Evolutionary conservation across 2,113 vertebrate species (phyloP).

Genomic region (Eclectus roratus): DNA sequence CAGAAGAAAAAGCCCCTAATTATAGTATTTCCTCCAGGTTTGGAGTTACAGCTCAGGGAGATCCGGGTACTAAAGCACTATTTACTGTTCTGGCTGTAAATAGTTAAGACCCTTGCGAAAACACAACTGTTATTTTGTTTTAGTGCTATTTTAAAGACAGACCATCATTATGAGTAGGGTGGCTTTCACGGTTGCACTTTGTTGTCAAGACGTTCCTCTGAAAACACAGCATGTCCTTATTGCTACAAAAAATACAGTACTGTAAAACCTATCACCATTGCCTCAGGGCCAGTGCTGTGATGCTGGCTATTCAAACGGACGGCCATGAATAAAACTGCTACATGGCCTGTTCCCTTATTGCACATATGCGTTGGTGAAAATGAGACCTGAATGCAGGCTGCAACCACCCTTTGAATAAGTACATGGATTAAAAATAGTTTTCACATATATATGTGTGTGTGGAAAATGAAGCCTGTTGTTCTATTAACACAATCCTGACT

Average conservation of each 20-base stretch:
- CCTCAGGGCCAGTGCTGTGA: neutral
- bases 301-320: neutral
- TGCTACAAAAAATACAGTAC: constrained; percentile 39
- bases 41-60: constrained; percentile 69
- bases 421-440: neutral
- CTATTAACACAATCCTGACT: neutral
- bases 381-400: neutral
- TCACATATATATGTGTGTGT: neutral
- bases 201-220: constrained; percentile 68
- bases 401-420: neutral
- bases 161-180: constrained; percentile 73
- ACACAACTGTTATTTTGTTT: constrained; percentile 76
- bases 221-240: constrained; percentile 69
- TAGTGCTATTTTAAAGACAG: constrained; percentile 80
- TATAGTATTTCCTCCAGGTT: constrained; percentile 70
- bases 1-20: constrained; percentile 74
- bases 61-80: constrained; percentile 22
- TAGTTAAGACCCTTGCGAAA: constrained; percentile 74
- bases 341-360: neutral
- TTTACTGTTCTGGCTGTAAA: constrained; percentile 61
- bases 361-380: neutral
- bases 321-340: neutral
- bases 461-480: neutral
- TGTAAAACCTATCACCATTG: neutral
- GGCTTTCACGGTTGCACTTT: constrained; percentile 73